phyloP scores from a whole-genome alignment of 1,140 invertebrate species.

The Musca domestica region DNA sequence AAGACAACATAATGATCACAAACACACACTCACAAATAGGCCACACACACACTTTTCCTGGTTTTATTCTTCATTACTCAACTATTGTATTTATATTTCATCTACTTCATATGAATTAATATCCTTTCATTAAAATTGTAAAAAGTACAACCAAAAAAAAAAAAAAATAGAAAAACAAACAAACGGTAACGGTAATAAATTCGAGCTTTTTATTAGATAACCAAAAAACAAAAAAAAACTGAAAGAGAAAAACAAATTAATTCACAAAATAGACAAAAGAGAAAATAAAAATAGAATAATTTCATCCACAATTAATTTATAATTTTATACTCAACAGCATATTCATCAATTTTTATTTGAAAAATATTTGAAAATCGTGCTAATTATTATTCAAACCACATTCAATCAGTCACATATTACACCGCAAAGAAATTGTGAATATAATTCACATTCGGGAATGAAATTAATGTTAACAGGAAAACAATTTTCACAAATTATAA shows the following conservation, averaged over 20 bases:
- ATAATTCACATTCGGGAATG: conserved; percentile 52
- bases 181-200: too few relatives aligned
- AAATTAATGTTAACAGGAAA: conserved; percentile 24
- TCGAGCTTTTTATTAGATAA: too few relatives aligned
- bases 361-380: neutral
- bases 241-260: neutral
- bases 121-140: too few relatives aligned
- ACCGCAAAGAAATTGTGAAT: conserved; percentile 43
- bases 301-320: neutral
- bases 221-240: too few relatives aligned
- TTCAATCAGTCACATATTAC: neutral
- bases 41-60: too few relatives aligned
- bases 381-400: neutral
- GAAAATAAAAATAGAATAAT: neutral
- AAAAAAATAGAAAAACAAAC: too few relatives aligned
- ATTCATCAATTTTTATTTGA: neutral
- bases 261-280: neutral
- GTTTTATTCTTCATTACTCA: too few relatives aligned
- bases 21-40: too few relatives aligned
- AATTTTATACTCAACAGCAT: neutral
- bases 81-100: too few relatives aligned
- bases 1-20: too few relatives aligned
- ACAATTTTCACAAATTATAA: conserved; percentile 27
- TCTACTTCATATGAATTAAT: too few relatives aligned
- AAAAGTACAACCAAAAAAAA: too few relatives aligned